Evolutionary conservation across 2,797 vertebrate genomes (phyloP).

Genomic region (Poecile montanus): DNA sequence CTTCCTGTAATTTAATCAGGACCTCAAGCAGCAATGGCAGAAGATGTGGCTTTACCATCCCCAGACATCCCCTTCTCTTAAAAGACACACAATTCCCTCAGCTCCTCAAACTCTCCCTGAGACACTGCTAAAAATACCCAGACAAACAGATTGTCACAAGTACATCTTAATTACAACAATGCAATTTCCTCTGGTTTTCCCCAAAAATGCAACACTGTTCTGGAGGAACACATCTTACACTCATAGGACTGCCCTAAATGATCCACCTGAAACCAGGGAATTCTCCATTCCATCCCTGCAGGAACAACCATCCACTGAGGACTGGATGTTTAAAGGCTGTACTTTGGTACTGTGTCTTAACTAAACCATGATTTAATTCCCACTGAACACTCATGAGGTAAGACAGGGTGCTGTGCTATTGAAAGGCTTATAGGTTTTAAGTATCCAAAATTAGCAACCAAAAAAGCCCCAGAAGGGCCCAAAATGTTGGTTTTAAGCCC

Average conservation of each 20-base stretch:
- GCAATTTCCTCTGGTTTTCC: rapidly evolving
- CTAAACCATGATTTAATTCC: background rate
- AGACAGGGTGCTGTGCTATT: background rate
- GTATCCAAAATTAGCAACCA: rapidly evolving
- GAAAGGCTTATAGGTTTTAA: background rate
- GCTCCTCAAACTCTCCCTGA: background rate
- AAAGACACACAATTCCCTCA: background rate
- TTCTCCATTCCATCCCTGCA: background rate
- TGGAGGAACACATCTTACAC: rapidly evolving
- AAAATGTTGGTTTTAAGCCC: background rate
- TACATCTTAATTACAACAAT: background rate
- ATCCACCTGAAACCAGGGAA: too few relatives aligned
- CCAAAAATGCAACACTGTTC: rapidly evolving
- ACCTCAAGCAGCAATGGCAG: background rate
- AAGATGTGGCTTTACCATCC: background rate
- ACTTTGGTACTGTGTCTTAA: background rate
- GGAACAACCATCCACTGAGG: background rate
- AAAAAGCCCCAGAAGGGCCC: background rate
- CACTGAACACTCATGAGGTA: rapidly evolving
- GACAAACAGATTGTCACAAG: background rate
- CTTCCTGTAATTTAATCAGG: conserved; percentile 14
- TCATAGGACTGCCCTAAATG: rapidly evolving
- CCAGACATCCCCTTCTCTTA: background rate
- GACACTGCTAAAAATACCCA: background rate
- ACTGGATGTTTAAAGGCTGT: rapidly evolving